Percentiles rank a stretch among this genome's conserved stretches.
phyloP scores from a whole-genome alignment of 2,888 invertebrate genomes.

The Ditula angustiorana region DNA sequence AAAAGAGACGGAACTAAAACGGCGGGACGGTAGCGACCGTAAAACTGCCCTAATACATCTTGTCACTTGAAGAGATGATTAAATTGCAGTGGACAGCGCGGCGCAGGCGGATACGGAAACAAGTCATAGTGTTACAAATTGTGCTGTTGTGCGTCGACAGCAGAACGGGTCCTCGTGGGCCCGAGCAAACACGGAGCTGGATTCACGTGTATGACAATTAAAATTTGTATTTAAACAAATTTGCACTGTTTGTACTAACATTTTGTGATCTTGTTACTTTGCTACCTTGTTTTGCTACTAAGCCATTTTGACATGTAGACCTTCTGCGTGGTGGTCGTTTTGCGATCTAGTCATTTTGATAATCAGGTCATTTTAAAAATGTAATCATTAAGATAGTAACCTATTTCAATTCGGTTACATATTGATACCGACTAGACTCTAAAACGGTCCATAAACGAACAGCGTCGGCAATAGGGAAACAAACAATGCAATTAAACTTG shows the following conservation, averaged over 20 bases:
- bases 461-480: slow-evolving; percentile 59
- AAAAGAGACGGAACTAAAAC: slow-evolving; percentile 51
- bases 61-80: slow-evolving; percentile 73
- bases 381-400: too few relatives aligned
- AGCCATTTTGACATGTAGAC: too few relatives aligned
- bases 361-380: too few relatives aligned
- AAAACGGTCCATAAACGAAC: slow-evolving; percentile 46
- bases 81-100: slow-evolving; percentile 70
- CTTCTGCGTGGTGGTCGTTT: too few relatives aligned
- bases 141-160: slow-evolving; percentile 46
- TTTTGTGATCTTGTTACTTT: too few relatives aligned
- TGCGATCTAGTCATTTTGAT: too few relatives aligned
- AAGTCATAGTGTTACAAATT: slow-evolving; percentile 66
- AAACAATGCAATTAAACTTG: slow-evolving; percentile 71
- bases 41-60: slow-evolving; percentile 73
- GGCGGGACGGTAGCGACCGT: slow-evolving; percentile 50
- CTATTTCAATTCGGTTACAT: too few relatives aligned
- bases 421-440: too few relatives aligned
- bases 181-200: background rate
- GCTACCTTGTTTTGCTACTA: too few relatives aligned
- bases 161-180: slow-evolving; percentile 1
- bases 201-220: background rate
- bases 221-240: too few relatives aligned
- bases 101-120: slow-evolving; percentile 72
- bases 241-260: too few relatives aligned